Evolutionary conservation across 2,888 invertebrate genomes (phyloP).

Genomic region (Agrochola macilenta): DNA sequence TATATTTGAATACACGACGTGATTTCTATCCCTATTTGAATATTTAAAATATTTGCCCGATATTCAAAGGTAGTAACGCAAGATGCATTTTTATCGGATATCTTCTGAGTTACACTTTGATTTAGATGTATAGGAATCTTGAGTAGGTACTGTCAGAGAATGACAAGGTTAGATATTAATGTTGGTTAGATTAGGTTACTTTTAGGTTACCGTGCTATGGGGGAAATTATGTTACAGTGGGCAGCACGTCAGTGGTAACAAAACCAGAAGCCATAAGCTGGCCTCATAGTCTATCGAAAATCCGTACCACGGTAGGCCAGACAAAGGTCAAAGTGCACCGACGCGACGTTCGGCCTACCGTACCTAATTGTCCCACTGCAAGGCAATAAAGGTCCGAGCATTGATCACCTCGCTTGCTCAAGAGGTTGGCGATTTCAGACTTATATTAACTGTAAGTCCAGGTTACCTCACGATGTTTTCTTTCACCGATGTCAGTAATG

Average conservation of each 20-base stretch:
- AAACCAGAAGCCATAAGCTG: too few relatives aligned
- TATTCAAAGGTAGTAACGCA: background rate
- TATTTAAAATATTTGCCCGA: background rate
- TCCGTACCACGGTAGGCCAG: too few relatives aligned
- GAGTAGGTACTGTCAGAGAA: background rate
- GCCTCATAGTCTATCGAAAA: too few relatives aligned
- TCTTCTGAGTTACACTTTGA: background rate
- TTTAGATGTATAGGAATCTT: background rate
- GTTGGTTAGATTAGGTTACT: background rate
- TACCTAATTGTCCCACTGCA: too few relatives aligned
- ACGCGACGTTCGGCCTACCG: too few relatives aligned
- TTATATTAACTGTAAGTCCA: background rate
- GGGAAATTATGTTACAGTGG: too few relatives aligned
- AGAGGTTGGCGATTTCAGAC: background rate
- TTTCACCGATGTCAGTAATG: too few relatives aligned
- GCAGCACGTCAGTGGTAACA: too few relatives aligned
- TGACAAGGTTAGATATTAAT: background rate
- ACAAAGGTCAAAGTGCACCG: too few relatives aligned
- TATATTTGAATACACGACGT: conserved; percentile 24
- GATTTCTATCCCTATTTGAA: conserved; percentile 5
- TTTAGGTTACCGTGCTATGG: too few relatives aligned
- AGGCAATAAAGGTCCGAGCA: background rate
- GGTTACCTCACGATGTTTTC: too few relatives aligned
- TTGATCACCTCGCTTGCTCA: background rate
- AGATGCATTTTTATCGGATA: conserved; percentile 4